Conservation (phyloP, 2,888 invertebrate species). For the Sinhomidia bicolor region DNA sequence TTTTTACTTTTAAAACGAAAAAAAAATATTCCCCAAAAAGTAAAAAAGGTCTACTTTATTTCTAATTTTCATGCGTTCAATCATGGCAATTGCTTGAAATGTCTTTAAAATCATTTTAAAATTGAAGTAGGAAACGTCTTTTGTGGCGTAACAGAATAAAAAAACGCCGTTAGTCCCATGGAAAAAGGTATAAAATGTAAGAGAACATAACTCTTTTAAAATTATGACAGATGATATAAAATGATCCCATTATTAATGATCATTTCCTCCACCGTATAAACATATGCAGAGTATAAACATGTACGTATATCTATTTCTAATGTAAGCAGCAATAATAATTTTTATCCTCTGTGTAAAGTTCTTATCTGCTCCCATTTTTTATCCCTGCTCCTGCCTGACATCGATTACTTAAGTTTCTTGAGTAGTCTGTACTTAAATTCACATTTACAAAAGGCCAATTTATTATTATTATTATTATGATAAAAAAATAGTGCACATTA, state of each 20-base stretch:
- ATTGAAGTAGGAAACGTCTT: background rate
- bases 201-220: slow-evolving; percentile 55
- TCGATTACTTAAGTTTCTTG: slow-evolving; percentile 39
- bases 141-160: background rate
- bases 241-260: slow-evolving; percentile 72
- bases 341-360: background rate
- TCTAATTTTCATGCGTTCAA: background rate
- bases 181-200: background rate
- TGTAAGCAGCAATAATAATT: background rate
- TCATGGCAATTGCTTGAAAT: background rate
- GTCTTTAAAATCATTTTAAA: slow-evolving; percentile 27
- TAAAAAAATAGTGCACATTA: background rate
- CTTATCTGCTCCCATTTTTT: slow-evolving; percentile 18
- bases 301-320: background rate
- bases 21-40: background rate
- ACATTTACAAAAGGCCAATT: slow-evolving; percentile 47
- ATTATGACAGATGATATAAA: slow-evolving; percentile 71
- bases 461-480: slow-evolving; percentile 7
- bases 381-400: background rate
- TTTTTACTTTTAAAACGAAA: background rate
- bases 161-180: slow-evolving; percentile 6
- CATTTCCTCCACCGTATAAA: slow-evolving; percentile 42
- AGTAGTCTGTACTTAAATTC: slow-evolving; percentile 46
- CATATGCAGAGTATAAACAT: no score
- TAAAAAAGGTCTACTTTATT: no score